phyloP scores from a whole-genome alignment of 2,113 vertebrate genomes.

The Poecilia latipinna region DNA sequence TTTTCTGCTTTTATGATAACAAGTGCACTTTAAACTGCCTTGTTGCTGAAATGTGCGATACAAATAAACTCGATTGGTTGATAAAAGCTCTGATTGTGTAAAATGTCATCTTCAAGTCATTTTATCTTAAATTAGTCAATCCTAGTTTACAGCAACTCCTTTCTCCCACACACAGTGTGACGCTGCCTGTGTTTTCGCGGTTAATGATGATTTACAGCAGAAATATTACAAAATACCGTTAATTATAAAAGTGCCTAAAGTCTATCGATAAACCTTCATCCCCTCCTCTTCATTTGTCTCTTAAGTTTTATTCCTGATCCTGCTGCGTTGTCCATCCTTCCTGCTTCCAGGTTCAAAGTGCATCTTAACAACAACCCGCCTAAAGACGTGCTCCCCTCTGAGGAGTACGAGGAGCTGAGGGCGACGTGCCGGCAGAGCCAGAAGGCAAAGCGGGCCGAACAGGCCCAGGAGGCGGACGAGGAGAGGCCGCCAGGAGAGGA shows the following conservation, averaged over 20 bases:
- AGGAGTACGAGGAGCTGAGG: conserved; percentile 81
- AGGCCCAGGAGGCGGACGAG: conserved; percentile 71
- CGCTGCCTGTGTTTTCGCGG: too few species aligned
- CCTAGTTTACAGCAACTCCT: neutral
- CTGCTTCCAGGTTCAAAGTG: conserved; percentile 79
- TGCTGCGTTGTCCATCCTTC: neutral
- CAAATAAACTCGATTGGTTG: too few species aligned
- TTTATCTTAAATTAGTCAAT: neutral
- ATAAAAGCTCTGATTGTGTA: neutral
- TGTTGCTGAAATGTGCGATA: too few species aligned
- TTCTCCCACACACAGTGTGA: too few species aligned
- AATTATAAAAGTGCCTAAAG: too few species aligned
- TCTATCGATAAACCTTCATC: neutral
- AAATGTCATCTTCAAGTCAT: neutral
- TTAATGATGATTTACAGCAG: too few species aligned
- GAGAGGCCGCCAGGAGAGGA: conserved; percentile 84
- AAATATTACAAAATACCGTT: neutral
- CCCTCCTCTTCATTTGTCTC: neutral
- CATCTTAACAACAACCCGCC: conserved; percentile 77
- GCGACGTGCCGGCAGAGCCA: conserved; percentile 74
- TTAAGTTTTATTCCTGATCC: neutral
- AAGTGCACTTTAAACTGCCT: too few species aligned
- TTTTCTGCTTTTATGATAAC: too few species aligned
- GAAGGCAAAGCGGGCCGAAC: conserved; percentile 72
- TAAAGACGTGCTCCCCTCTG: conserved; percentile 73